phyloP scores from a whole-genome alignment of 1,140 invertebrate genomes.

The Drusus annulatus region DNA sequence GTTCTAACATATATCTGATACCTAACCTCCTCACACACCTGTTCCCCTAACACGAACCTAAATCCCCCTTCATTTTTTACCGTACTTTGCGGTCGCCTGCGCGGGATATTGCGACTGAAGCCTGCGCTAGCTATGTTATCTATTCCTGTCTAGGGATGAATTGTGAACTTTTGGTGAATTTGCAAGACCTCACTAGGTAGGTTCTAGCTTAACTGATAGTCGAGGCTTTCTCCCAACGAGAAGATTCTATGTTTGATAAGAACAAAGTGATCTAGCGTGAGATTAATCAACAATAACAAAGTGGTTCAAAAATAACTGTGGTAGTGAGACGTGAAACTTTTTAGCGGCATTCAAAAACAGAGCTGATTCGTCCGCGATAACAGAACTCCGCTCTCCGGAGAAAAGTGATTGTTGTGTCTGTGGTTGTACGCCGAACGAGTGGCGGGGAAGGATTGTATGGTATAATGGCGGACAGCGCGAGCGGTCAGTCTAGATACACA shows the following conservation, averaged over 20 bases:
- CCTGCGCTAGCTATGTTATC: no score
- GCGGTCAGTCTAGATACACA: conserved; percentile 4
- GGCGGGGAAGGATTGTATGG: neutral
- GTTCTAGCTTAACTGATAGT: neutral
- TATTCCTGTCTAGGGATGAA: no score
- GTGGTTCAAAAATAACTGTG: conserved; percentile 25
- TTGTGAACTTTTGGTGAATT: no score
- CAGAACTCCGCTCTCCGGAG: conserved; percentile 1
- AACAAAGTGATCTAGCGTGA: conserved; percentile 15
- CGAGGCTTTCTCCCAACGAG: neutral
- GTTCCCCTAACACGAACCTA: neutral
- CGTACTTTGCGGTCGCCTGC: neutral
- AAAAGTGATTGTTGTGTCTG: conserved; percentile 26
- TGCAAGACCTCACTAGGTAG: no score
- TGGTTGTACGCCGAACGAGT: neutral
- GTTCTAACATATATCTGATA: neutral
- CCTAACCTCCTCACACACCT: neutral
- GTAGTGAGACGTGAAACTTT: conserved; percentile 37
- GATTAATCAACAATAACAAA: conserved; percentile 28
- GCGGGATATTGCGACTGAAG: no score
- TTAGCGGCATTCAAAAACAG: neutral
- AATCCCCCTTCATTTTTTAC: conserved; percentile 1
- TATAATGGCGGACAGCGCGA: neutral
- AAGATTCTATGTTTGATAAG: conserved; percentile 12
- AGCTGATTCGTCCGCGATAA: conserved; percentile 27